Evolutionary conservation across 2,797 vertebrate species (phyloP), one percentile per base, ranked within the genome.

Genomic region (Sorex maritimensis): DNA sequence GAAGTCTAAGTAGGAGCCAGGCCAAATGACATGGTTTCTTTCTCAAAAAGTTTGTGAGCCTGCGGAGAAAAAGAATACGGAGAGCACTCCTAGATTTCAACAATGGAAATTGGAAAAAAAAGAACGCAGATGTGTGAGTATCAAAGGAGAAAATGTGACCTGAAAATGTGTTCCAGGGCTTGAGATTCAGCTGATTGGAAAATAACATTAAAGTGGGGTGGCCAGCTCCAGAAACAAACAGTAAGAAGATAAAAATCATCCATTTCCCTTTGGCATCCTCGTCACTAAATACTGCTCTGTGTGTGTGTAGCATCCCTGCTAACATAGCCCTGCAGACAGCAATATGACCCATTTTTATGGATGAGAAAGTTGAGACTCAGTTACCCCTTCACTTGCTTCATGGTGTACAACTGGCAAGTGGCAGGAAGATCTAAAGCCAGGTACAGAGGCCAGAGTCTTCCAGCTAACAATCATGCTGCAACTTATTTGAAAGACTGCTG

Each of bases 181-280:
- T 78, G 15, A 58, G 86, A 74, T 74, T 69, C 21, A 82, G 44
- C 44, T 83, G 21, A 67, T 90, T 90, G 74, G 61, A 83, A 93
- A 93, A 87, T 69, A 74, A 67, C 74, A 38, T 75, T 55, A 63
- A 88, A 85, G 52, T 63, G n/a, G 49, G 46, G 30, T 44, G 38
- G 6, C 24, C 6, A 71, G 92, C 26, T 81, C 61, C 80, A 69
- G 55, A 34, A 69, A 92, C 10, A 75, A 69, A 92, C 10, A 75
- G 79, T 68, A 79, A 84, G 71, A 75, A 77, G 84, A 88, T 73
- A 44, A 46, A 82, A 73, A 72, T 41, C 21, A 65, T 65, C 69
- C 30, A 21, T 63, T 86, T 44, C 63, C 72, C 0, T 61, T 46
- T 78, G 75, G 52, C 5, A 74, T 82, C 63, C 26, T 21, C 0